Percentiles rank a stretch among this genome's conserved stretches.
These are phyloP conservation scores for Acleris holmiana DNA, from an alignment of 2,888 invertebrate species.

Conservation along the genomic window DNA sequence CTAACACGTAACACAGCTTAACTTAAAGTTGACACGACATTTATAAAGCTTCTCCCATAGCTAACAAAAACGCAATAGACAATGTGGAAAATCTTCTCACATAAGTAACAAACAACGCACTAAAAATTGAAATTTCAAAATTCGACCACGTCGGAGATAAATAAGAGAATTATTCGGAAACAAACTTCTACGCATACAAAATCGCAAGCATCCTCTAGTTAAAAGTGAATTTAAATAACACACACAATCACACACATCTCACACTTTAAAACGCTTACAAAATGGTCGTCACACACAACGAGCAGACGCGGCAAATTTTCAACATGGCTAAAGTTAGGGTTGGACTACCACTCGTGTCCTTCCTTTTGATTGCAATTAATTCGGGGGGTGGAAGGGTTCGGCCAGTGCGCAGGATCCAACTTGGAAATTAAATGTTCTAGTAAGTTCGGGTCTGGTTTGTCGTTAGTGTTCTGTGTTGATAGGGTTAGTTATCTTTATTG, in stretches of 20 bases:
- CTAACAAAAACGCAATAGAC: too few relatives aligned
- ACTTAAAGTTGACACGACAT: too few relatives aligned
- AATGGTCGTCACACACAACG: slow-evolving; percentile 45
- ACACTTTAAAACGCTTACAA: slow-evolving; percentile 22
- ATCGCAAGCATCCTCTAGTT: background rate
- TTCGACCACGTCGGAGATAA: too few relatives aligned
- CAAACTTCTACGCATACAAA: too few relatives aligned
- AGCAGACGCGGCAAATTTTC: slow-evolving; percentile 65
- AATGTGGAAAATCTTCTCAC: too few relatives aligned
- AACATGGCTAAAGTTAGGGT: slow-evolving; percentile 81
- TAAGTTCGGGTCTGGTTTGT: slow-evolving; percentile 60
- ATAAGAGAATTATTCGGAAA: too few relatives aligned
- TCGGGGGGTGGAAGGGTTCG: slow-evolving; percentile 72
- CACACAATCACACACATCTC: background rate
- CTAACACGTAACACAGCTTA: too few relatives aligned
- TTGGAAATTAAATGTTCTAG: slow-evolving; percentile 65
- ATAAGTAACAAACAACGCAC: too few relatives aligned
- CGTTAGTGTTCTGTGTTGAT: slow-evolving; percentile 53
- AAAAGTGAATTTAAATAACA: background rate
- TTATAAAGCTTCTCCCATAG: too few relatives aligned
- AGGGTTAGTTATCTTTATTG: background rate
- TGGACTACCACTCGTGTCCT: slow-evolving; percentile 82
- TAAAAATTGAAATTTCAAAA: too few relatives aligned
- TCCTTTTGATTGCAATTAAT: slow-evolving; percentile 85
- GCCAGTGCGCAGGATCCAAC: slow-evolving; percentile 80